phyloP scores from a whole-genome alignment of 2,113 vertebrate species.

The Opisthocomus hoazin region DNA sequence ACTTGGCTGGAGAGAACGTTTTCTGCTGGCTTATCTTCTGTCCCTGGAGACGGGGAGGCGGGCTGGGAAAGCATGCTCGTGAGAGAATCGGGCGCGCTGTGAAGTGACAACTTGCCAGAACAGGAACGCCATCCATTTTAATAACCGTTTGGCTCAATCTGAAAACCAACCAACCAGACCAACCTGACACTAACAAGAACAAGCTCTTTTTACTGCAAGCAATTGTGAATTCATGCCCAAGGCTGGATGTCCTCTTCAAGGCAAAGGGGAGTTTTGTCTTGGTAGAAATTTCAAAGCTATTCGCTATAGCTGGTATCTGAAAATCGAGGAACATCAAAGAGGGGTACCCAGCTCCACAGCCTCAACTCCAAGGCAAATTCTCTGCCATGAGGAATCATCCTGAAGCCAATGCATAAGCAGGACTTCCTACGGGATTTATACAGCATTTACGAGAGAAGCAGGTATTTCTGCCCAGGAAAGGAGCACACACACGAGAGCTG shows the following conservation, averaged over 20 bases:
- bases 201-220: constrained; percentile 35
- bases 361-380: not conserved
- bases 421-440: not conserved
- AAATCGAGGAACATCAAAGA: constrained; percentile 36
- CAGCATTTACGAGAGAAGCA: not conserved
- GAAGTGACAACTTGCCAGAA: constrained; percentile 59
- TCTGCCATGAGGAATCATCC: not conserved
- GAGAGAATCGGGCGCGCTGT: not conserved
- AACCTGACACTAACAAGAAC: constrained; percentile 56
- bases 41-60: not conserved
- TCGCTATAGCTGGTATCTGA: not conserved
- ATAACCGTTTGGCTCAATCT: constrained; percentile 63
- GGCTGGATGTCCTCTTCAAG: constrained; percentile 51
- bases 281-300: constrained; percentile 44
- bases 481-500: not conserved
- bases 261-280: constrained; percentile 29
- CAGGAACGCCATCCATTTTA: constrained; percentile 57
- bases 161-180: constrained; percentile 60
- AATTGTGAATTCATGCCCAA: constrained; percentile 39
- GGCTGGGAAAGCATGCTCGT: not conserved
- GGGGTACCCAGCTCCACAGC: not conserved
- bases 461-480: not conserved
- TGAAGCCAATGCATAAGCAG: not conserved
- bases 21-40: constrained; percentile 45
- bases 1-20: constrained; percentile 13